Conservation (phyloP, 2,888 invertebrate genomes). For the Callinectes sapidus region DNA sequence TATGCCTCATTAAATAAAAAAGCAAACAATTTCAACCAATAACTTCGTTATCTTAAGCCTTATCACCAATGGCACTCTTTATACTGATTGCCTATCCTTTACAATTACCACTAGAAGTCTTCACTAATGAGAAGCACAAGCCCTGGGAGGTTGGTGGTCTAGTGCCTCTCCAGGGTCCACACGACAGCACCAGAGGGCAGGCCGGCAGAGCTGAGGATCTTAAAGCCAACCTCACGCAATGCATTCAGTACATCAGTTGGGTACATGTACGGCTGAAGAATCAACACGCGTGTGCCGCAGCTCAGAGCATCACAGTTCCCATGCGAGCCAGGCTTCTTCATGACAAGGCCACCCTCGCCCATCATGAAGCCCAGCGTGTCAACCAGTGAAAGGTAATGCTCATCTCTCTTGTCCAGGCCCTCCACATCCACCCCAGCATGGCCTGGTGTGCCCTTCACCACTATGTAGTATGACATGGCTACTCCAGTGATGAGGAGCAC, state of each 20-base stretch:
- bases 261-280: constrained; percentile 58
- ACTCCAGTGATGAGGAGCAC: background rate
- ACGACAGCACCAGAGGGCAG: constrained; percentile 55
- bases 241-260: constrained; percentile 55
- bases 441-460: constrained; percentile 57
- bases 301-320: constrained; percentile 46
- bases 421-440: constrained; percentile 63
- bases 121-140: background rate
- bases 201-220: constrained; percentile 48
- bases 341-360: constrained; percentile 48
- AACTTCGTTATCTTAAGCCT: background rate
- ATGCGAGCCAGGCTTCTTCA: constrained; percentile 58
- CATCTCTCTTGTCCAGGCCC: constrained; percentile 53
- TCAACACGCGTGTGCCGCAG: constrained; percentile 48
- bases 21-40: no score
- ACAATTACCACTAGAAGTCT: background rate
- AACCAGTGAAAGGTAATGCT: constrained; percentile 35
- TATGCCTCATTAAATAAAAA: no score
- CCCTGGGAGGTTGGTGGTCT: background rate
- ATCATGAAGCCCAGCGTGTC: constrained; percentile 56
- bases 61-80: background rate
- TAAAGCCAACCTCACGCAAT: constrained; percentile 49
- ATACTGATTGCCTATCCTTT: background rate
- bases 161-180: constrained; percentile 61
- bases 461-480: constrained; percentile 1